These are phyloP conservation scores for Reticulitermes speratus DNA, from an alignment of 1,140 invertebrate genomes.

Conservation along the genomic window DNA sequence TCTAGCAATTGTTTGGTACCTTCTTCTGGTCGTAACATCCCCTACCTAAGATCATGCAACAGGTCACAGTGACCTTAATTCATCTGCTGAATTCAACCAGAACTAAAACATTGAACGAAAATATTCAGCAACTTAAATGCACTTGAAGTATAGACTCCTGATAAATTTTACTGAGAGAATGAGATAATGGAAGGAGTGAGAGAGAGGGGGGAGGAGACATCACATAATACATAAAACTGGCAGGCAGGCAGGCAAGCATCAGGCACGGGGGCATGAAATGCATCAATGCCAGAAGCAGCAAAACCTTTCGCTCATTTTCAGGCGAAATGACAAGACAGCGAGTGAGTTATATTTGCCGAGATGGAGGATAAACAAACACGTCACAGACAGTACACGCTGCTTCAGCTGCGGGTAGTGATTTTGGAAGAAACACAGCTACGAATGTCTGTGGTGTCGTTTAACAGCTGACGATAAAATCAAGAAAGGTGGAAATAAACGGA, in stretches of 20 bases:
- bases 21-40: no score
- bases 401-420: no score
- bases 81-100: no score
- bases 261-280: neutral
- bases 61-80: no score
- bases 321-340: neutral
- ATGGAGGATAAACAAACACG: neutral
- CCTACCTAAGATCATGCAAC: no score
- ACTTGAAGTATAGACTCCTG: neutral
- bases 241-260: neutral
- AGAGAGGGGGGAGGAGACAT: neutral
- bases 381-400: no score
- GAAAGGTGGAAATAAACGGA: no score
- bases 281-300: neutral
- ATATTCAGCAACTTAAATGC: neutral
- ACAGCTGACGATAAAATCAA: no score
- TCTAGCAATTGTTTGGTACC: no score
- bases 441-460: no score
- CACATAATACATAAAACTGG: neutral
- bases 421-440: no score
- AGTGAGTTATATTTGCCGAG: neutral
- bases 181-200: neutral
- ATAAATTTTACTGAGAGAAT: conserved; percentile 8
- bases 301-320: no score
- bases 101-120: neutral